phyloP scores from a whole-genome alignment of 1,140 invertebrate species.

The Heliothis subflexa region DNA sequence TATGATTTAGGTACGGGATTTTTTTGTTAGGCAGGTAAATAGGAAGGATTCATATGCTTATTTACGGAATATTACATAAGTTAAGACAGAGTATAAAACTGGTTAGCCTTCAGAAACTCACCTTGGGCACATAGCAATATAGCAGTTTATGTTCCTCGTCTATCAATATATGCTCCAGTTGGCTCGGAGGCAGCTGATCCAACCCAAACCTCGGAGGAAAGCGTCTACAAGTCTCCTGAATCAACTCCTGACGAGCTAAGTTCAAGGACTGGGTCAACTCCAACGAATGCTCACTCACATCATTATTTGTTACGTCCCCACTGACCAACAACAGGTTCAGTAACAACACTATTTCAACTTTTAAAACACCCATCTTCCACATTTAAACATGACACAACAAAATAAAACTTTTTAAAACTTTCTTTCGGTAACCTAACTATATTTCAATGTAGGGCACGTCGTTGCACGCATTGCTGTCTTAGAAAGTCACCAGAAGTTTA shows the following conservation, averaged over 20 bases:
- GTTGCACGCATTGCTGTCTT: constrained; percentile 8
- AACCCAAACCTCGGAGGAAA: constrained; percentile 74
- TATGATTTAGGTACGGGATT: neutral
- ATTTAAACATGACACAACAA: constrained; percentile 67
- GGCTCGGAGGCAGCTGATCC: constrained; percentile 84
- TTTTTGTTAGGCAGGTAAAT: neutral
- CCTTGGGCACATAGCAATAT: constrained; percentile 98
- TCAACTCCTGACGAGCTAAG: constrained; percentile 89
- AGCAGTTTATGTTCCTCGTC: constrained; percentile 93
- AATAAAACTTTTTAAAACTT: constrained; percentile 73
- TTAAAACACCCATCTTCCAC: constrained; percentile 72
- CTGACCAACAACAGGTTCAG: constrained; percentile 67
- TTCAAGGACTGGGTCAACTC: constrained; percentile 88
- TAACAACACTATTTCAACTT: constrained; percentile 66
- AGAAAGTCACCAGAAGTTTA: constrained; percentile 13
- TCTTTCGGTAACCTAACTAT: constrained; percentile 61
- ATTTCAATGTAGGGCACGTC: constrained; percentile 70
- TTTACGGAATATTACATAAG: neutral
- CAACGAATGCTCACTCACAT: constrained; percentile 82
- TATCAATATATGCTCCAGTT: constrained; percentile 92
- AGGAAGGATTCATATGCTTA: neutral
- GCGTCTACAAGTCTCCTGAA: constrained; percentile 89
- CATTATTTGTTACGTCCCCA: constrained; percentile 66
- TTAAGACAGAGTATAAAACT: neutral
- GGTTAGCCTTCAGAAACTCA: constrained; percentile 84